Conservation (phyloP, 2,797 vertebrate genomes). For the Pipistrellus pipistrellus region DNA sequence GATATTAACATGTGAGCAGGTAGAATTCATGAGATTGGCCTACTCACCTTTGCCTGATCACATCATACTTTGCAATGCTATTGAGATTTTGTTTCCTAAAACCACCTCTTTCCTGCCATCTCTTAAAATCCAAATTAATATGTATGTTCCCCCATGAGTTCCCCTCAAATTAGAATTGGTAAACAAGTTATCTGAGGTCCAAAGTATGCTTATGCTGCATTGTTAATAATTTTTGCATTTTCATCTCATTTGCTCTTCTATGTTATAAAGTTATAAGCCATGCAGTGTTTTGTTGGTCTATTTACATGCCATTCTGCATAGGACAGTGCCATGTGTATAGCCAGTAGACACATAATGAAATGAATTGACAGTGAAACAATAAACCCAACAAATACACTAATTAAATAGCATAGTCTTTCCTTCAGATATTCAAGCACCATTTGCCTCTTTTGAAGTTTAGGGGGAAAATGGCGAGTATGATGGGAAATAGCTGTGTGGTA, state of each 20-base stretch:
- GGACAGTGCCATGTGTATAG: not conserved
- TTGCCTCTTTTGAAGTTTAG: slow-evolving; percentile 21
- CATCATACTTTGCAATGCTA: not conserved
- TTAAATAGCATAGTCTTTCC: slow-evolving; percentile 10
- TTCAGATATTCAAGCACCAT: not conserved
- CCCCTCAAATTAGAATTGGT: not conserved
- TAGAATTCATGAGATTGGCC: not conserved
- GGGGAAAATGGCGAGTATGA: not conserved
- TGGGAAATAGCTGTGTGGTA: not conserved
- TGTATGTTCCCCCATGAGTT: not conserved
- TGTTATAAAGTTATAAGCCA: not conserved
- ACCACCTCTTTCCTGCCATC: not conserved
- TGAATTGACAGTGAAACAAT: slow-evolving; percentile 14
- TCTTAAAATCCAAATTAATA: slow-evolving; percentile 41
- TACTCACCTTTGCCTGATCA: not conserved
- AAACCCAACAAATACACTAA: not conserved
- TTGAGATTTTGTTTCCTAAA: not conserved
- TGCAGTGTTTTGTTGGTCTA: not conserved
- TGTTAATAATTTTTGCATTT: not conserved
- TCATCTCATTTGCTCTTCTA: not conserved
- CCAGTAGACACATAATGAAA: not conserved
- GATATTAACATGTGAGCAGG: not conserved
- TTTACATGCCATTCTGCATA: not conserved
- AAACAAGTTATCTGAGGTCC: not conserved
- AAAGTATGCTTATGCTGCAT: not conserved